Conservation (phyloP, 2,888 invertebrate species). For the Athalia cordata region DNA sequence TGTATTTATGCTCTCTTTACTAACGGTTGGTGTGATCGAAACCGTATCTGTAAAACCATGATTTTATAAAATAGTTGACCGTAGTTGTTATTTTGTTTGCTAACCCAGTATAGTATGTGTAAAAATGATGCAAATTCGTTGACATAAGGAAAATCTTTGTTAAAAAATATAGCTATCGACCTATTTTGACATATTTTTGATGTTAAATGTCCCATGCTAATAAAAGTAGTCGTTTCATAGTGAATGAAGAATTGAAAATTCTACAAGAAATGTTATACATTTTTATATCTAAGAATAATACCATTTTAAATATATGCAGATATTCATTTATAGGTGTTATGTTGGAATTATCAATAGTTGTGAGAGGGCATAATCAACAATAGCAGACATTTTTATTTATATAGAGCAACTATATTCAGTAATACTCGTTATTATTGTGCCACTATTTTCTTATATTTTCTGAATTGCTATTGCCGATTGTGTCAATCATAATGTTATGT, state of each 20-base stretch:
- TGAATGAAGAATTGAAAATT: slow-evolving; percentile 21
- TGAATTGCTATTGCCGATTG: slow-evolving; percentile 30
- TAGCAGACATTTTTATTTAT: slow-evolving; percentile 23
- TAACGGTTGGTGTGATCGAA: slow-evolving; percentile 19
- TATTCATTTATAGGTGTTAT: slow-evolving; percentile 19
- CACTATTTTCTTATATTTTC: background rate
- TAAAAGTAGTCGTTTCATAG: slow-evolving; percentile 18
- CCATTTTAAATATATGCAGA: slow-evolving; percentile 17
- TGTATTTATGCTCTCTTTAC: slow-evolving; percentile 40
- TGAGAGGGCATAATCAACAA: slow-evolving; percentile 9
- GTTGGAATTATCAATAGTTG: slow-evolving; percentile 14
- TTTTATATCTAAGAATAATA: slow-evolving; percentile 36
- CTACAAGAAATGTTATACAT: slow-evolving; percentile 28
- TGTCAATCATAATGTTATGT: slow-evolving; percentile 11
- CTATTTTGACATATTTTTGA: slow-evolving; percentile 19
- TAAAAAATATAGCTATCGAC: slow-evolving; percentile 12
- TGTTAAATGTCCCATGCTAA: slow-evolving; percentile 21
- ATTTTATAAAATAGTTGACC: background rate
- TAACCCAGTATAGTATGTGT: background rate
- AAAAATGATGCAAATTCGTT: background rate
- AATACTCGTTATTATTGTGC: background rate
- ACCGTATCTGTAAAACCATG: background rate
- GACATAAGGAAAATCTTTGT: background rate
- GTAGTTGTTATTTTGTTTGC: background rate
- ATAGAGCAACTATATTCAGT: background rate